Evolutionary conservation across 2,797 vertebrate species (phyloP), one percentile per base, ranked within the genome.

Genomic region (Sebastes goodei): DNA sequence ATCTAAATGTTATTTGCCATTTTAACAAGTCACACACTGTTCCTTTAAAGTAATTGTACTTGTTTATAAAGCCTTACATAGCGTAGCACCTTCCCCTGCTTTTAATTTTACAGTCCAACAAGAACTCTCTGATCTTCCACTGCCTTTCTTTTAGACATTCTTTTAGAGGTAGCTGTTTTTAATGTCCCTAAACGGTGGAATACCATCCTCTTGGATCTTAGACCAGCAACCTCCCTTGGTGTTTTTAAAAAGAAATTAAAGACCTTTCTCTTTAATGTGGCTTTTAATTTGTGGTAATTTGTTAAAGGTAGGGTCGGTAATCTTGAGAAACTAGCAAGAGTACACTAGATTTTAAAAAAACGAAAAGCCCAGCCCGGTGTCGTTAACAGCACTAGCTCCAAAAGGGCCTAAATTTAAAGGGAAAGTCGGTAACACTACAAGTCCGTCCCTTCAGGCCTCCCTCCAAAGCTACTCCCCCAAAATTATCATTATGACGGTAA

Each of bases 111-210:
- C 63, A 25, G 8, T 68, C 38, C 29, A 75, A 57, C 14, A 33
- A 29, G 35, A 66, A 68, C 55, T 15, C 32, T 42, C 4, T 20
- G 33, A 80, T 73, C 38, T 60, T 68, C n/a, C 69, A 35, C 17
- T 6, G 21, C 17, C 10, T 66, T 32, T 25, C 25, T 59, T 59
- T 75, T 8, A 74, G 17, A 29, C 4, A 32, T 53, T 56, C 14
- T 64, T 32, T 49, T 49, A 46, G 35, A 52, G 25, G 52, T 57
- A 23, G 33, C 4, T 56, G 8, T 63, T 62, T 52, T 69, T 64
- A 32, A 62, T 63, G n/a, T 5, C 27, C 20, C 3, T 20, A 35
- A 68, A 27, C 6, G 23, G 30, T 21, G 10, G 30, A 35, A 33
- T 27, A 64, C 14, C 30, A 10, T 64, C 32, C 21, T 35, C 15